A percentile compares a stretch with the other conserved stretches of the same genome.
phyloP scores from a whole-genome alignment of 2,797 vertebrate species.

The Spea hammondii region DNA sequence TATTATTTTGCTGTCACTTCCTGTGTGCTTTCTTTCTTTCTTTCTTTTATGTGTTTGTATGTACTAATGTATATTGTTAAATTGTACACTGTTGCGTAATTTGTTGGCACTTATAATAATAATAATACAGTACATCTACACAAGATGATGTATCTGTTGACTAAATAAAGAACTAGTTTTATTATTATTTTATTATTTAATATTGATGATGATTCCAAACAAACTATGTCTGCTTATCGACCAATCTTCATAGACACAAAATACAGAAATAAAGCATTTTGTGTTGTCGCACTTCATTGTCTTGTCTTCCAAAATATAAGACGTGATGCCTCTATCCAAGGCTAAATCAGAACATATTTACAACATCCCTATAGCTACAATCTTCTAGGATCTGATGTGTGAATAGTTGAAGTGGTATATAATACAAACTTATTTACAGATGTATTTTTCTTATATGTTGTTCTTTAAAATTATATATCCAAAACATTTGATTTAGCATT shows the following conservation, averaged over 20 bases:
- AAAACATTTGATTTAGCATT: too few relatives aligned
- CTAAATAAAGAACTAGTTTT: constrained; percentile 25
- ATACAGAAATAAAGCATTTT: constrained; percentile 38
- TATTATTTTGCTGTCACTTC: too few relatives aligned
- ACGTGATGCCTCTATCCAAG: constrained; percentile 32
- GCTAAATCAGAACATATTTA: constrained; percentile 13
- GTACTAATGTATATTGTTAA: constrained; percentile 22
- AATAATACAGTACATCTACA: background rate
- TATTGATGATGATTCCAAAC: constrained; percentile 40
- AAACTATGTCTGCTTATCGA: constrained; percentile 46
- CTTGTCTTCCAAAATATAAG: constrained; percentile 34
- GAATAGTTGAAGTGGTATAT: constrained; percentile 1
- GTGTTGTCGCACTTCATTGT: constrained; percentile 35
- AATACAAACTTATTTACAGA: background rate
- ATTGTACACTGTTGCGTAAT: background rate
- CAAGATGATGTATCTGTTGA: background rate
- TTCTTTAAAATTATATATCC: too few relatives aligned
- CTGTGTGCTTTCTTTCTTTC: too few relatives aligned
- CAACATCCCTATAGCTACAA: background rate
- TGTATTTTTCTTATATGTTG: too few relatives aligned
- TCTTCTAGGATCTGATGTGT: background rate
- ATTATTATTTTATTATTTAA: constrained; percentile 36
- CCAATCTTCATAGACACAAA: constrained; percentile 36
- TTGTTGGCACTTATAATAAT: background rate
- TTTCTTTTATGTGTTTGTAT: background rate